Base-by-base conservation (phyloP, 2,888 invertebrate species). In the Opisthograptis luteolata region DNA sequence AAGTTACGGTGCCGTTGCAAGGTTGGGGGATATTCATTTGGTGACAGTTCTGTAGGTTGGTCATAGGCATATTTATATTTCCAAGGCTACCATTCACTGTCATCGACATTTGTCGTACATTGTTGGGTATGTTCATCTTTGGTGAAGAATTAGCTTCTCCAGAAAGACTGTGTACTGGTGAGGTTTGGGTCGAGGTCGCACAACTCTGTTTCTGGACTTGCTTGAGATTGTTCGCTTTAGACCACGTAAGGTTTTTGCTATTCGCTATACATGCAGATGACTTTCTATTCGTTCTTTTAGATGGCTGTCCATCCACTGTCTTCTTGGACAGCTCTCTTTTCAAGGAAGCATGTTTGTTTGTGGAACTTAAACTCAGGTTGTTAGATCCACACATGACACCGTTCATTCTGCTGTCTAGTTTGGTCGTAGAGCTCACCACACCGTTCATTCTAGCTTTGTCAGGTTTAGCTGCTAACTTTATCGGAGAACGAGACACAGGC, bases 231-330 rank as follows among this genome's bases (percentile, higher is more conserved):
- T 87, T 89, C 27, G 86, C 89, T 70, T 87, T 90, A 9, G 89
- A 89, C 89, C 89, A 90, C 3, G 88, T 85, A 19, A 90, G 68
- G 49, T 89, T 89, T 72, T 88, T 88, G 66, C 81, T 88, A 59
- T 89, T 90, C 12, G 89, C 89, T 39, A 88, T 88, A 56, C 89
- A 88, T 12, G 87, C 89, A 2, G 88, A 89, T 24, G 88, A 89
- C 58, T 87, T 89, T 10, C 89, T 75, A 60, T 90, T 89, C 1
- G 84, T 86, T 66, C 84, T 75, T 72, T 87, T 90, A 14, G 70
- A 52, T 14, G 76, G 47, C 39, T 75, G 75, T 30, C 46, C 34
- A 13, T 58, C 58, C 12, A 64, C 32, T 19, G 68, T 64, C 56
- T 81, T 87, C 56, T 77, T 87, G 14, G 65, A 61, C 7, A 73